Percentiles rank a stretch among this genome's conserved stretches.
Evolutionary conservation across 1,140 invertebrate species (phyloP).

Genomic region (Catajapyx aquilonaris): DNA sequence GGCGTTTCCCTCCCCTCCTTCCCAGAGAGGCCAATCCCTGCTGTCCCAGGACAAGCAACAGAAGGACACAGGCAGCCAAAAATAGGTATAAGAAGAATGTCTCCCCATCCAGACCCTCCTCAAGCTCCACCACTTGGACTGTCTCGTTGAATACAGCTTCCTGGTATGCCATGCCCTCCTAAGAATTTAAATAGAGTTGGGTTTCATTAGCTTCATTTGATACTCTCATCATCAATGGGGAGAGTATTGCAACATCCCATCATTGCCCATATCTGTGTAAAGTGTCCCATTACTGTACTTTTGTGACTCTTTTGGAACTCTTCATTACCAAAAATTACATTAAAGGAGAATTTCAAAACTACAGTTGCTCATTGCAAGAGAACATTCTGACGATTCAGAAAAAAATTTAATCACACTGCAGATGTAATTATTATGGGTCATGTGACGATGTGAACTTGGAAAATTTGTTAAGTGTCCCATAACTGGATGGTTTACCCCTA

Average conservation of each 20-base stretch:
- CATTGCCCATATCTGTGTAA: too few relatives aligned
- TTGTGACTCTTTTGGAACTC: too few relatives aligned
- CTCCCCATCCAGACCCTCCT: slow-evolving; percentile 93
- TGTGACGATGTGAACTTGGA: too few relatives aligned
- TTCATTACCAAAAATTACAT: neutral
- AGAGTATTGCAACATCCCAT: too few relatives aligned
- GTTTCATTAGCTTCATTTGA: too few relatives aligned
- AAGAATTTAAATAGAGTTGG: too few relatives aligned
- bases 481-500: neutral
- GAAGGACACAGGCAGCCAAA: slow-evolving; percentile 65
- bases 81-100: slow-evolving; percentile 95
- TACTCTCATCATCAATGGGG: neutral
- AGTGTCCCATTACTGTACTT: too few relatives aligned
- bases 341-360: neutral
- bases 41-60: slow-evolving; percentile 73
- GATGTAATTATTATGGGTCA: too few relatives aligned
- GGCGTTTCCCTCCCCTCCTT: slow-evolving; percentile 13
- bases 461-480: neutral
- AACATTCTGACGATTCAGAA: too few relatives aligned
- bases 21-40: slow-evolving; percentile 44
- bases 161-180: slow-evolving; percentile 46
- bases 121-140: slow-evolving; percentile 87
- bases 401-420: too few relatives aligned
- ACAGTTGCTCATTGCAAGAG: too few relatives aligned
- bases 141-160: slow-evolving; percentile 98